A percentile compares a stretch with the other conserved stretches of the same genome.
phyloP scores from a whole-genome alignment of 2,888 invertebrate species.

The Nezara viridula region DNA sequence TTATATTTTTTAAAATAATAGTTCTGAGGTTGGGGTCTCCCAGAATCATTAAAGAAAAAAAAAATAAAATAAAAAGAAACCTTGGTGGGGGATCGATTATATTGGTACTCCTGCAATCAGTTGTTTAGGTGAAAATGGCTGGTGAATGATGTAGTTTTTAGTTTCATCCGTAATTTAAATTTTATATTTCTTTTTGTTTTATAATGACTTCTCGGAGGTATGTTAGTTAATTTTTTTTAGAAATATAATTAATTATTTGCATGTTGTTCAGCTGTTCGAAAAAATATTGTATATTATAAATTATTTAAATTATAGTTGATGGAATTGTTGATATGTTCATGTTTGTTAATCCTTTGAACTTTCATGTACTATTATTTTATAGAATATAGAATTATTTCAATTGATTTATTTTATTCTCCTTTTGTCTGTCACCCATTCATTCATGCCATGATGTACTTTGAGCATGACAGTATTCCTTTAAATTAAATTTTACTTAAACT shows the following conservation, averaged over 20 bases:
- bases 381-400: conserved; percentile 26
- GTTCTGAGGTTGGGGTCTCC: background rate
- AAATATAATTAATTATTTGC: background rate
- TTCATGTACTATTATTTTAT: conserved; percentile 29
- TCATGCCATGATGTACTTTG: background rate
- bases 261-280: background rate
- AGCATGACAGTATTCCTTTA: conserved; percentile 13
- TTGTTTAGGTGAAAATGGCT: conserved; percentile 58
- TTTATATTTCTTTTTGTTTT: conserved; percentile 56
- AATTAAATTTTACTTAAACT: background rate
- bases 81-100: conserved; percentile 57
- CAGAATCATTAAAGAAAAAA: background rate
- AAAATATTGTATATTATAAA: background rate
- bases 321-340: background rate
- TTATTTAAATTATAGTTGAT: background rate
- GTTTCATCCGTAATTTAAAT: conserved; percentile 49
- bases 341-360: background rate
- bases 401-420: conserved; percentile 42
- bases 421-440: conserved; percentile 17
- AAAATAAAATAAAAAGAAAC: conserved; percentile 9
- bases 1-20: background rate
- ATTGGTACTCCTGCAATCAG: conserved; percentile 58
- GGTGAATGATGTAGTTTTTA: conserved; percentile 54
- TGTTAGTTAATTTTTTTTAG: conserved; percentile 4
- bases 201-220: conserved; percentile 60